Percentiles rank a stretch among this genome's conserved stretches.
These are phyloP conservation scores for Syrphus vitripennis DNA, from an alignment of 2,888 invertebrate species.

Conservation along the genomic window DNA sequence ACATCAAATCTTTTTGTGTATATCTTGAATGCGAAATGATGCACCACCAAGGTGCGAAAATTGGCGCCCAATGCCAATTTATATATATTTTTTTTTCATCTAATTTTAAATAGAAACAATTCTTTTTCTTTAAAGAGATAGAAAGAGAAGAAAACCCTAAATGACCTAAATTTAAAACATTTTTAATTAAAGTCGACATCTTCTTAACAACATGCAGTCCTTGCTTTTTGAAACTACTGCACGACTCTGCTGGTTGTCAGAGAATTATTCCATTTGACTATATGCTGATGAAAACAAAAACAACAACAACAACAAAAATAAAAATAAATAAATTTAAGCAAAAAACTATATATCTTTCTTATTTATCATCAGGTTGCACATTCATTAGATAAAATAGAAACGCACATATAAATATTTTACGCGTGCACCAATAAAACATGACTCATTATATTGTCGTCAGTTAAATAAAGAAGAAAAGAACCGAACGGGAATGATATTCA, in stretches of 20 bases:
- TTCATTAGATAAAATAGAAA: conserved; percentile 65
- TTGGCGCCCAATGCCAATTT: conserved; percentile 65
- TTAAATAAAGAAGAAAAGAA: conserved; percentile 30
- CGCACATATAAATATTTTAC: conserved; percentile 15
- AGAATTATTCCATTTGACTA: conserved; percentile 65
- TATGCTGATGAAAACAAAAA: neutral
- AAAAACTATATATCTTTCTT: conserved; percentile 47
- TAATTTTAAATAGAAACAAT: conserved; percentile 17
- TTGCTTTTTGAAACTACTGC: neutral
- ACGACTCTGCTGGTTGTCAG: conserved; percentile 4
- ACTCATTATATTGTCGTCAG: conserved; percentile 51
- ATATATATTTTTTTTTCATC: neutral
- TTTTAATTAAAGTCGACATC: conserved; percentile 55
- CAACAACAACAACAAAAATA: conserved; percentile 8
- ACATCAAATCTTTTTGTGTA: neutral
- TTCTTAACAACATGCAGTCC: neutral
- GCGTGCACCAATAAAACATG: conserved; percentile 45
- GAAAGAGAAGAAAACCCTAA: conserved; percentile 14
- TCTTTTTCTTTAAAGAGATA: neutral
- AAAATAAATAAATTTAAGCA: conserved; percentile 18
- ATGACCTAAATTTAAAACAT: conserved; percentile 61
- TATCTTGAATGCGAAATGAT: neutral
- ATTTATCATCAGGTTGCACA: conserved; percentile 67
- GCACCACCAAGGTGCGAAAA: conserved; percentile 29
- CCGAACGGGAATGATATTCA: neutral